Base-by-base conservation (phyloP, 2,797 vertebrate genomes). In the Menidia menidia region DNA sequence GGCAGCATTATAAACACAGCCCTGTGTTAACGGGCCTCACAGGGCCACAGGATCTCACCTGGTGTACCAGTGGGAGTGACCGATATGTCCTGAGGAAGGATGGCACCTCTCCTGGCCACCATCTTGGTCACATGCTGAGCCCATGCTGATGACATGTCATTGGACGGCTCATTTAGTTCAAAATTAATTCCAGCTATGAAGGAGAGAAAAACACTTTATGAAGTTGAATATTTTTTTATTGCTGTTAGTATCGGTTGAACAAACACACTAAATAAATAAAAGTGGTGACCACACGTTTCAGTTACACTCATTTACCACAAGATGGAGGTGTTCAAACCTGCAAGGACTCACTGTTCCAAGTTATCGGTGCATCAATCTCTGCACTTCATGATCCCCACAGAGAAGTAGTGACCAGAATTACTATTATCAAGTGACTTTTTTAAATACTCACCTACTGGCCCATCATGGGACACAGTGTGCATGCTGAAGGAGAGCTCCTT, bases 71-170 rank as follows among this genome's bases (percentile, higher is more conserved):
- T 96, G 0, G 97, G 97, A 0, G 97, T 98, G 25, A 99, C 95
- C 0, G 98, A 98, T 79, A 99, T 89, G 73, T 98, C 98, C 91
- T 99, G 97, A n/a, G 98, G 97, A 73, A 99, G 90, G 84, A 99
- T 99, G 35, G 97, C 97, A 0, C 97, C 97, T 87, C 98, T 94
- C 68, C 98, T 93, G 82, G 97, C 97, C 80, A 99, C 98, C 95
- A 99, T 99, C 90, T 99, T 99, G 58, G 96, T 98, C 85, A 99
- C 96, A 3, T 99, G 97, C 82, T 97, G 97, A 0, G 96, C 97
- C 98, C 98, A 99, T 0, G 97, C 96, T 0, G 98, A 99, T 4
- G 97, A 98, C 86, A 98, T 90, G 2, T 99, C 97, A 0, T 95
- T 96, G 0, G 98, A 99, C 0, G 97, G 96, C 75, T 99, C 98